A percentile compares a stretch with the other conserved stretches of the same genome.
phyloP scores from a whole-genome alignment of 2,888 invertebrate genomes.

The Stictocephala bisonia region DNA sequence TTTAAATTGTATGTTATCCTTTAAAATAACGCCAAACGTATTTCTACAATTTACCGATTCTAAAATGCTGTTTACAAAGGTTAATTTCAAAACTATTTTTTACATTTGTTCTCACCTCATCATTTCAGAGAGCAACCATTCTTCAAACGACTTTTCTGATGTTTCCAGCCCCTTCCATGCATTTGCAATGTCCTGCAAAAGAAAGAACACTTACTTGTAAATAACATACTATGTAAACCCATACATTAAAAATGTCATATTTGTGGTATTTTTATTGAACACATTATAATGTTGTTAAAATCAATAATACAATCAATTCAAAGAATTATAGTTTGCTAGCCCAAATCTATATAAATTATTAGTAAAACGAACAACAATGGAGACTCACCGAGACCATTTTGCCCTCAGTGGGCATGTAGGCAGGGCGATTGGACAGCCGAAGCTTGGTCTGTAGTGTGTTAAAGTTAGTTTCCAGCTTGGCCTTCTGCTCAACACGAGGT shows the following conservation, averaged over 20 bases:
- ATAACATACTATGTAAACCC: no score
- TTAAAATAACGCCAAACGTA: no score
- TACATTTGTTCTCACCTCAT: slow-evolving; percentile 85
- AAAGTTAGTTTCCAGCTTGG: slow-evolving; percentile 99
- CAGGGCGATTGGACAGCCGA: slow-evolving; percentile 97
- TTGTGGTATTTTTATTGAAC: no score
- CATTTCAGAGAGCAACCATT: slow-evolving; percentile 99
- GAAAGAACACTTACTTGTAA: no score
- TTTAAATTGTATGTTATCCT: no score
- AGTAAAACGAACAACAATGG: slow-evolving; percentile 29
- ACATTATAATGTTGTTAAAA: no score
- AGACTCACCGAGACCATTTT: slow-evolving; percentile 96
- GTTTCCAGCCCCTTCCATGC: slow-evolving; percentile 98
- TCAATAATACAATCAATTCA: no score
- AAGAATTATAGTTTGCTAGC: not conserved
- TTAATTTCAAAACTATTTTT: no score
- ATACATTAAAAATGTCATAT: no score
- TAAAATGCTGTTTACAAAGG: no score
- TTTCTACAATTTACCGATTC: no score
- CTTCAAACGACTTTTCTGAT: slow-evolving; percentile 99
- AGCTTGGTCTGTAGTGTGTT: slow-evolving; percentile 99
- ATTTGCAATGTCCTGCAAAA: slow-evolving; percentile 89
- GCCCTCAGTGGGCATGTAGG: slow-evolving; percentile 99
- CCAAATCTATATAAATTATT: not conserved
- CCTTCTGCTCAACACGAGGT: slow-evolving; percentile 99